phyloP scores from a whole-genome alignment of 2,113 vertebrate genomes.

The Sylvilagus bachmani region DNA sequence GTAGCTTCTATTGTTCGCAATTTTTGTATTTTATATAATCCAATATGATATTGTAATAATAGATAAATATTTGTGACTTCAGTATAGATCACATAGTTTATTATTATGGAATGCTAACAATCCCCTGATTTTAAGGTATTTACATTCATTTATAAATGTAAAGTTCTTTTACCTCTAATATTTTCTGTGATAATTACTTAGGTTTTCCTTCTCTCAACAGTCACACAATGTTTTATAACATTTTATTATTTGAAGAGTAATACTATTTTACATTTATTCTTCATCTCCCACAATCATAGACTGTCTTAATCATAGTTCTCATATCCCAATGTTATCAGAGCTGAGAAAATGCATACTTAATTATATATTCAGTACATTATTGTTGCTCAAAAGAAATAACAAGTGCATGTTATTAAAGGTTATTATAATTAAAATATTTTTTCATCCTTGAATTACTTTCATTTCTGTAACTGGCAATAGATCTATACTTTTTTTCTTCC shows the following conservation, averaged over 20 bases:
- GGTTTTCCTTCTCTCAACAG: not conserved
- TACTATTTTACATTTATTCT: not conserved
- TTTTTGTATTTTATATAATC: not conserved
- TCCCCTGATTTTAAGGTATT: not conserved
- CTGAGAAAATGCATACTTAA: not conserved
- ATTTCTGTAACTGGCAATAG: not conserved
- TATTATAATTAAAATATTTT: not conserved
- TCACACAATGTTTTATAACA: not conserved
- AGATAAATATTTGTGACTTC: not conserved
- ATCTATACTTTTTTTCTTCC: not conserved
- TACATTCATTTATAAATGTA: not conserved
- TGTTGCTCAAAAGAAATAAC: not conserved
- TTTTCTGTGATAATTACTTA: not conserved
- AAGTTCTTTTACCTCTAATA: not conserved
- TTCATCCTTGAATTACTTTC: not conserved
- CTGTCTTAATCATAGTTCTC: not conserved
- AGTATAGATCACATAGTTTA: not conserved
- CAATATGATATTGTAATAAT: not conserved
- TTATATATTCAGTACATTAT: not conserved
- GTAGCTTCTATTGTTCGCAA: not conserved
- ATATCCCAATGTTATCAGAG: not conserved
- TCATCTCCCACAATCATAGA: not conserved
- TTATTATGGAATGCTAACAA: not conserved
- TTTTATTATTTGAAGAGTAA: not conserved
- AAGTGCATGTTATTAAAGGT: not conserved